Evolutionary conservation across 2,113 vertebrate genomes (phyloP).

Genomic region (Phocoena sinus): DNA sequence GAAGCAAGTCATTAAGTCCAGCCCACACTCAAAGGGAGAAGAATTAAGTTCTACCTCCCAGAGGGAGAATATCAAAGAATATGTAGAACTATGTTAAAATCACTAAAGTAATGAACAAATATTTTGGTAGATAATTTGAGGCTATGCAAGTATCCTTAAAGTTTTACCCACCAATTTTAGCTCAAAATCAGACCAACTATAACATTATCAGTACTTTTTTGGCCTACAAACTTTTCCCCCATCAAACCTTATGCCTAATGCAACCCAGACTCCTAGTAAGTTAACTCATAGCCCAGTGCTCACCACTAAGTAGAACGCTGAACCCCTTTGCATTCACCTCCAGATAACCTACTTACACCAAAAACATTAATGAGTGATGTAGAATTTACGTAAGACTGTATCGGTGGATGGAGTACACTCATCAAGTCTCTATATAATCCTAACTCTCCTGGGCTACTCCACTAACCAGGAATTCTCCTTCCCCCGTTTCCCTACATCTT

Average conservation of each 20-base stretch:
- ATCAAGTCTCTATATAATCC: background rate
- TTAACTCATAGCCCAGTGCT: background rate
- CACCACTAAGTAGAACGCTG: background rate
- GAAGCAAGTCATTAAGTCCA: background rate
- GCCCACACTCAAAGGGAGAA: background rate
- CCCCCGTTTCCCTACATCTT: background rate
- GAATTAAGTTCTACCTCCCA: background rate
- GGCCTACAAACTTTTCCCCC: background rate
- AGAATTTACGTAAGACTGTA: background rate
- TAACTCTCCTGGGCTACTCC: background rate
- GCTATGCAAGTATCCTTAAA: background rate
- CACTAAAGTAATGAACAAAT: background rate
- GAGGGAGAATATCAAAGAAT: background rate
- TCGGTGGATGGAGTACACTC: background rate
- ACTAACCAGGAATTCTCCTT: background rate
- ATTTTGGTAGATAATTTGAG: background rate
- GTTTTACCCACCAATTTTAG: background rate
- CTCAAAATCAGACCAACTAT: background rate
- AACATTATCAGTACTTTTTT: background rate
- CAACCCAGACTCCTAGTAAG: background rate
- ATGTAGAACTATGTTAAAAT: background rate
- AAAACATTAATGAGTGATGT: background rate
- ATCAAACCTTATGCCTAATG: background rate
- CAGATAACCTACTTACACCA: background rate
- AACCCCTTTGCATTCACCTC: background rate